A percentile compares a stretch with the other conserved stretches of the same genome.
These are phyloP conservation scores for Hypsopygia costalis DNA, from an alignment of 2,888 invertebrate genomes.

Conservation along the genomic window DNA sequence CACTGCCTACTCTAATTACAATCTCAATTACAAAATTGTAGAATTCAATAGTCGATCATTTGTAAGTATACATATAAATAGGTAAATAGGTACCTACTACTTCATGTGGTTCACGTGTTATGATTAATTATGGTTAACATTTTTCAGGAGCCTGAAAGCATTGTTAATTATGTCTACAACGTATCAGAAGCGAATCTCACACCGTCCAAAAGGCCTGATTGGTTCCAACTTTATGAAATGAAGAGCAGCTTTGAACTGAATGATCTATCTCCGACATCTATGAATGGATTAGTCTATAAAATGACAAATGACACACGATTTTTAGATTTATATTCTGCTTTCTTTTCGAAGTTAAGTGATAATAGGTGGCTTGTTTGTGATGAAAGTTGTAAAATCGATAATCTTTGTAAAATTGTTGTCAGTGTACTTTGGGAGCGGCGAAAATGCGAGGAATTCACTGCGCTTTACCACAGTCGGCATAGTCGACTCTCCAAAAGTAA, in stretches of 20 bases:
- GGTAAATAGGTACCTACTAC: too few species aligned
- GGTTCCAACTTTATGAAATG: conserved; percentile 89
- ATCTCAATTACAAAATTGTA: conserved; percentile 90
- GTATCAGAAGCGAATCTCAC: conserved; percentile 85
- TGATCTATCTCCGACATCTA: conserved; percentile 82
- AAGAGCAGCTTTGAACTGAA: conserved; percentile 82
- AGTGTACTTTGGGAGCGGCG: conserved; percentile 74
- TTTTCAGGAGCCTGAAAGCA: conserved; percentile 83
- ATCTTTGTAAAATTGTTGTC: conserved; percentile 78
- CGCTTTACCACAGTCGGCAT: background rate
- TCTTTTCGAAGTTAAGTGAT: conserved; percentile 74
- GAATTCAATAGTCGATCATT: conserved; percentile 81
- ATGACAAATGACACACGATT: conserved; percentile 77
- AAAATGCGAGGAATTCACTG: conserved; percentile 44
- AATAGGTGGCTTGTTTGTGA: conserved; percentile 67
- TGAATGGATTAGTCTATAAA: conserved; percentile 80
- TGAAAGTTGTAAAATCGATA: conserved; percentile 64
- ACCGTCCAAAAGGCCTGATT: conserved; percentile 80
- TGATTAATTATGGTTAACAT: background rate
- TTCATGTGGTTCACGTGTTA: conserved; percentile 1
- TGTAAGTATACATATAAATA: conserved; percentile 57
- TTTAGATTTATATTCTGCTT: conserved; percentile 77
- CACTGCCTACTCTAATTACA: conserved; percentile 86
- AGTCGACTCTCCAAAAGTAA: background rate
- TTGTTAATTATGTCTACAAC: conserved; percentile 88